Evolutionary conservation across 2,797 vertebrate species (phyloP), one percentile per base, ranked within the genome.

Genomic region (Helarctos malayanus): DNA sequence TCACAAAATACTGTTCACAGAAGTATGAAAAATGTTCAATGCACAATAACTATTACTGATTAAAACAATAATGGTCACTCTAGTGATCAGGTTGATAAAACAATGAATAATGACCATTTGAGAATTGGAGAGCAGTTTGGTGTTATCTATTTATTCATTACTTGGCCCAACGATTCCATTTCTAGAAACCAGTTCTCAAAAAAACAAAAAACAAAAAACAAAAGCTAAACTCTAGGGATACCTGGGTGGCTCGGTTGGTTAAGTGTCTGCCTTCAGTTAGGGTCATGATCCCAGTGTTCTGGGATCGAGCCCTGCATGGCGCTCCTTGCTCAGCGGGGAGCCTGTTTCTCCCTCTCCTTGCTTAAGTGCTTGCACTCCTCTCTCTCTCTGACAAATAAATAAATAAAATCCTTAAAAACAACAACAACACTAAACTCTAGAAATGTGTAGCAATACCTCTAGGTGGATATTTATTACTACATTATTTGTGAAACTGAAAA

Each of bases 121-220:
- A 81, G 68, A 79, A 23, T 19, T 29, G 14, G 18, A 79, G 4
- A 23, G 23, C 25, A 92, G 14, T 47, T 41, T 86, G 57, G 5
- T 59, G n/a, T 73, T 82, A 63, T 45, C n/a, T 83, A 18, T 45
- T 89, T 59, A 52, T 65, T 23, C n/a, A 81, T 82, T 76, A 76
- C 16, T 76, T 87, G 32, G 15, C 27, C 38, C 54, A 94, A 61
- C 13, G 81, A 13, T 76, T 96, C n/a, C 71, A 47, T 54, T 85
- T 86, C 38, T 88, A 95, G 68, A 82, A 87, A 83, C 25, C 92
- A 6, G 18, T 38, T 29, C 61, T 90, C 85, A 76, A 16, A 78
- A 73, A 68, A 68, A 10, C 8, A 3, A 35, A 68, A 16, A 68
- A 9, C 65, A 19, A 68, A 23, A 21, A 57, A 32, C 29, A 63